These are phyloP conservation scores for Drosophila mulleri DNA, from an alignment of 2,888 invertebrate genomes.

Conservation along the genomic window DNA sequence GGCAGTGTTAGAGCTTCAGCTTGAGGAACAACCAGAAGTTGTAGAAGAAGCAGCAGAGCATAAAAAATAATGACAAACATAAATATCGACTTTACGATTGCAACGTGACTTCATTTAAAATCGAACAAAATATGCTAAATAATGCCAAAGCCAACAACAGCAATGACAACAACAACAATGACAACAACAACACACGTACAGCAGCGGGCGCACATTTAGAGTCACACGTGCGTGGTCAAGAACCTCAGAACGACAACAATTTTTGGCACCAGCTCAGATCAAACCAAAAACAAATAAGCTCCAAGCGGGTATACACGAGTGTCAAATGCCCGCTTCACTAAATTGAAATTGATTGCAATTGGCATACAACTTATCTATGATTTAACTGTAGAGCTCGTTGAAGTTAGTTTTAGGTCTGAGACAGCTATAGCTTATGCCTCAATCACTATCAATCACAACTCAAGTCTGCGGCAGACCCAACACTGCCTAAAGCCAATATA, in stretches of 20 bases:
- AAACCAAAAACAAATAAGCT: conserved; percentile 14
- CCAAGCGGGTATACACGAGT: background rate
- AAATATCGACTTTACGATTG: conserved; percentile 73
- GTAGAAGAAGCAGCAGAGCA: conserved; percentile 58
- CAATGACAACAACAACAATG: conserved; percentile 9
- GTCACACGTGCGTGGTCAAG: conserved; percentile 79
- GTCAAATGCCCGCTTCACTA: background rate
- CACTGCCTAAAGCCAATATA: background rate
- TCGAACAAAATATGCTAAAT: conserved; percentile 80
- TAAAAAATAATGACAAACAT: conserved; percentile 69
- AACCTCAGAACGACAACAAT: conserved; percentile 66
- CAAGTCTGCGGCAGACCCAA: background rate
- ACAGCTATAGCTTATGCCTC: background rate
- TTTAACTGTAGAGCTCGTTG: background rate
- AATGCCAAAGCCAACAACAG: conserved; percentile 51
- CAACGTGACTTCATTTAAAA: conserved; percentile 82
- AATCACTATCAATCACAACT: background rate
- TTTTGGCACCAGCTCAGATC: conserved; percentile 73
- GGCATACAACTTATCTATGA: no score
- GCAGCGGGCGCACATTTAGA: conserved; percentile 62
- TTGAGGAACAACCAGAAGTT: conserved; percentile 17
- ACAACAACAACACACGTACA: conserved; percentile 43
- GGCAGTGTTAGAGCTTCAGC: conserved; percentile 4
- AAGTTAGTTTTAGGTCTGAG: background rate
- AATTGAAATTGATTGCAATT: background rate